These are phyloP conservation scores for Passer montanus DNA, from an alignment of 2,113 vertebrate species.

Conservation along the genomic window DNA sequence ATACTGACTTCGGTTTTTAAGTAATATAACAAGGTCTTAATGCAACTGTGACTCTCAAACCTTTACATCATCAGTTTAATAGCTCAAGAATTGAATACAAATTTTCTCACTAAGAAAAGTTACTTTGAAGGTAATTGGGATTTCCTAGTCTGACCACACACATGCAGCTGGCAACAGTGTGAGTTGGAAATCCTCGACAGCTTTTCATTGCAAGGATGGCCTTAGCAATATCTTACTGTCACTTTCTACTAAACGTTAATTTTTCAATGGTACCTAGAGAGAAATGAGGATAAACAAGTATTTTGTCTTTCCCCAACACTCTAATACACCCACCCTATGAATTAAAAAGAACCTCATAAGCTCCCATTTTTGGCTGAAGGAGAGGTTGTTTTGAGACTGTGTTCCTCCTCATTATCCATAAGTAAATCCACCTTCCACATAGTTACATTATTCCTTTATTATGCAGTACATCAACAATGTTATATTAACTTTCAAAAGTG, in stretches of 20 bases:
- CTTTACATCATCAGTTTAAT: background rate
- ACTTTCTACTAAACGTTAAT: background rate
- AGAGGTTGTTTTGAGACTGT: background rate
- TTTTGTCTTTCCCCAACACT: background rate
- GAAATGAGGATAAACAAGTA: background rate
- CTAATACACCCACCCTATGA: background rate
- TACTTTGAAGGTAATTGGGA: background rate
- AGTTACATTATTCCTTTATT: background rate
- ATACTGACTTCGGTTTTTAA: background rate
- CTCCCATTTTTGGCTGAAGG: background rate
- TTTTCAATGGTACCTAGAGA: background rate
- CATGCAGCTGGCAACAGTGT: background rate
- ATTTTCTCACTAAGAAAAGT: background rate
- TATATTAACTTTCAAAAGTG: background rate
- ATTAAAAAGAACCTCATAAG: background rate
- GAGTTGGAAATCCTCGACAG: background rate
- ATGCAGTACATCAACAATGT: background rate
- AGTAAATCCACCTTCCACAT: background rate
- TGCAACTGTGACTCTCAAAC: background rate
- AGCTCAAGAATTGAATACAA: background rate
- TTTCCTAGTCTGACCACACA: background rate
- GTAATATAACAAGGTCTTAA: background rate
- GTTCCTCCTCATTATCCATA: background rate
- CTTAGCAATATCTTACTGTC: accelerated
- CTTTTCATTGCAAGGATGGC: background rate